Evolutionary conservation across 2,888 invertebrate genomes (phyloP).

Genomic region (Periphyllus acericola): DNA sequence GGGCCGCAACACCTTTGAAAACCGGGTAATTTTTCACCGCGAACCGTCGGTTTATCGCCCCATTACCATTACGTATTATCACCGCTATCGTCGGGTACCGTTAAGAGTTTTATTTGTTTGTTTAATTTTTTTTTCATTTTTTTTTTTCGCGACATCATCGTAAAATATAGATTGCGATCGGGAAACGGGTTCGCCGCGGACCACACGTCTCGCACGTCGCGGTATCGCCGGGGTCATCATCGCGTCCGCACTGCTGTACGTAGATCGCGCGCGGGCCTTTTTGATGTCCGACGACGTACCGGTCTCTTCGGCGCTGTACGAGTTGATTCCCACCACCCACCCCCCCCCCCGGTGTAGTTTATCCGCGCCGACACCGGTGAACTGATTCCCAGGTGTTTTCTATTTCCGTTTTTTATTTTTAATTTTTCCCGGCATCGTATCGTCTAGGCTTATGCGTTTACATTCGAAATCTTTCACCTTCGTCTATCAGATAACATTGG

Average conservation of each 20-base stretch:
- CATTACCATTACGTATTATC: neutral
- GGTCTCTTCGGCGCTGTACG: too few species aligned
- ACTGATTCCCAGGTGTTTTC: too few species aligned
- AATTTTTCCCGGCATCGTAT: too few species aligned
- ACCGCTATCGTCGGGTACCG: neutral
- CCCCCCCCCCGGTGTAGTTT: too few species aligned
- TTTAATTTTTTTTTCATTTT: too few species aligned
- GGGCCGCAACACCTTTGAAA: slow-evolving; percentile 6
- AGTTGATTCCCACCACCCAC: too few species aligned
- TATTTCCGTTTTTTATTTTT: too few species aligned
- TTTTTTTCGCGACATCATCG: neutral
- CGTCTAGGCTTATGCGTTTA: too few species aligned
- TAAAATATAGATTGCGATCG: neutral
- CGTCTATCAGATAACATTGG: too few species aligned
- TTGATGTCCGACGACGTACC: neutral
- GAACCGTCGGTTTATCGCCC: neutral
- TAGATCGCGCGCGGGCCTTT: neutral
- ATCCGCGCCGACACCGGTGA: too few species aligned
- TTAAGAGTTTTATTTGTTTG: too few species aligned
- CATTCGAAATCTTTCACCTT: too few species aligned
- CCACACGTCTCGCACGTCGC: neutral
- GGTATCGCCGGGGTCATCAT: neutral
- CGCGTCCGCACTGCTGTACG: neutral
- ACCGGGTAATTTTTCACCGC: slow-evolving; percentile 20
- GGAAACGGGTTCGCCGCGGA: neutral